Base-by-base conservation (phyloP, 2,113 vertebrate species). In the Synodontis membranacea region DNA sequence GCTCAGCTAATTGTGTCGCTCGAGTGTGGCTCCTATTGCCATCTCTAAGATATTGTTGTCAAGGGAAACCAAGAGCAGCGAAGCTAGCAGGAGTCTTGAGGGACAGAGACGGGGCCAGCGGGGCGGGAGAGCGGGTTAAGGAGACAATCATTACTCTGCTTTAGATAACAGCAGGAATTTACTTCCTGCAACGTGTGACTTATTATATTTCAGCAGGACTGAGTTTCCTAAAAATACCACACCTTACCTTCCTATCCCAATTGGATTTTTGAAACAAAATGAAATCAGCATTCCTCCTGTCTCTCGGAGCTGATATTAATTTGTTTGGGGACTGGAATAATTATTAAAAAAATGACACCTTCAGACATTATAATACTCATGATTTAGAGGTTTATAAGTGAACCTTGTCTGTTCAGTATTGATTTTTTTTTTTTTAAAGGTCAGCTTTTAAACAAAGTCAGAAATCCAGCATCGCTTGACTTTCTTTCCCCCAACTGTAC, bases 1-100 rank as follows among this genome's bases (percentile, higher is more conserved):
- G 90, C 88, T 91, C 64, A 56, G 86, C 90, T 96, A 95, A 95
- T 95, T 95, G 93, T 88, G 90, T 91, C 91, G 6, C 92, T 90
- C 89, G 92, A 92, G 93, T 90, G 88, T 91, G 87, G 88, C 90
- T 93, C 91, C 91, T 90, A 78, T 84, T 87, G 86, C 9, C 89
- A 90, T 91, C 86, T 86, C 92, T 93, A 84, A 92, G 90, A 93
- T 91, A 91, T 90, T 93, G 89, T 89, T 92, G 93, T 94, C 93
- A 92, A 82, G 93, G 93, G 93, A 93, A 82, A 84, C 70, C 88
- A 87, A 90, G 70, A 92, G 84, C 80, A 88, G 90, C 89, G 91
- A 90, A 90, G 87, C 86, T 88, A 84, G 84, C 83, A 86, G 85
- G 89, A 90, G 85, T 84, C 89, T 89, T 90, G 88, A 88, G 91